These are phyloP conservation scores for Caradrina clavipalpis DNA, from an alignment of 2,888 invertebrate genomes.

Conservation along the genomic window DNA sequence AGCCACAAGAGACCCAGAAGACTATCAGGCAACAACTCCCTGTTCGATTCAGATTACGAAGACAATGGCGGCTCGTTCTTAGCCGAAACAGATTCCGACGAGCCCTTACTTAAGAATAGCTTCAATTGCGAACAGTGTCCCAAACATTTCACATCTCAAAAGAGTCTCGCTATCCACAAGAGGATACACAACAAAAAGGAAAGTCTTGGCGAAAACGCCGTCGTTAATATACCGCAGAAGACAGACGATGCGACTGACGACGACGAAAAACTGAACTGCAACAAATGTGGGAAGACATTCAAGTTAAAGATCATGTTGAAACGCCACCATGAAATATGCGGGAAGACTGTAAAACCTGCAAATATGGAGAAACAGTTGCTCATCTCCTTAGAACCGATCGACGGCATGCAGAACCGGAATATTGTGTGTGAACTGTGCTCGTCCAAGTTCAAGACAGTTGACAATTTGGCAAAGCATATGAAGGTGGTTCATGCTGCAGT, in stretches of 20 bases:
- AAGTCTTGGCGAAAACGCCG: constrained; percentile 30
- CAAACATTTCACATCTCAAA: constrained; percentile 72
- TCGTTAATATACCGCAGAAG: constrained; percentile 68
- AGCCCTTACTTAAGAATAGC: constrained; percentile 72
- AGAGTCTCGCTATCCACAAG: constrained; percentile 73
- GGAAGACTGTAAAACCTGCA: constrained; percentile 59
- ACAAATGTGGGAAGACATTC: constrained; percentile 83
- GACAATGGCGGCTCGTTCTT: constrained; percentile 79
- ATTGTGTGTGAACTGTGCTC: constrained; percentile 81
- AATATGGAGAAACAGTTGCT: constrained; percentile 80
- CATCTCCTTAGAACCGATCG: constrained; percentile 82
- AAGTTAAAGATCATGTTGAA: constrained; percentile 89
- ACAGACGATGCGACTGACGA: constrained; percentile 72
- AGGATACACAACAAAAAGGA: constrained; percentile 72
- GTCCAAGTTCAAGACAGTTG: constrained; percentile 80
- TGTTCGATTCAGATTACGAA: constrained; percentile 83
- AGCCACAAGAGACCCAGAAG: constrained; percentile 76
- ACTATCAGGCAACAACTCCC: constrained; percentile 66
- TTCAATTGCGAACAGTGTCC: constrained; percentile 78
- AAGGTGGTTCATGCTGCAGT: constrained; percentile 82
- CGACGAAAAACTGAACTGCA: constrained; percentile 80
- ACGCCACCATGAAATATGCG: constrained; percentile 80
- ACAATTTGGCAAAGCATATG: constrained; percentile 84
- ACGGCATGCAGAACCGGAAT: constrained; percentile 65
- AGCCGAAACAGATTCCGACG: constrained; percentile 84